Conservation (phyloP, 2,113 vertebrate species). For the Mystacornis crossleyi region DNA sequence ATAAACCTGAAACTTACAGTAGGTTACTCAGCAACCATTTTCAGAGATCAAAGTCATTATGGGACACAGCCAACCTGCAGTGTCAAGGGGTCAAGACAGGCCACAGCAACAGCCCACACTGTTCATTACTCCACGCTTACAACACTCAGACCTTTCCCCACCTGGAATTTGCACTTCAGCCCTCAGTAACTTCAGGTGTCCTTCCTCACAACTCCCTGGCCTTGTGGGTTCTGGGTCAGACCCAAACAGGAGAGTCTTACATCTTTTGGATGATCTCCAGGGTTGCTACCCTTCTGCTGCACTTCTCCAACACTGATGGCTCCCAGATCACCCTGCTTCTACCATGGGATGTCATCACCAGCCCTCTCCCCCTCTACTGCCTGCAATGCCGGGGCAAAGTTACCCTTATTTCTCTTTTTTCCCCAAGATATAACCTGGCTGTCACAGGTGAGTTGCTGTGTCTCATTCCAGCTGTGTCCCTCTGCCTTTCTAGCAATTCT, state of each 20-base stretch:
- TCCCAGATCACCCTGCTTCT: not conserved
- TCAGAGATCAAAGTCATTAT: not conserved
- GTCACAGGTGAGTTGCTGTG: not conserved
- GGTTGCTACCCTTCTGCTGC: not conserved
- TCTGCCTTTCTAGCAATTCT: not conserved
- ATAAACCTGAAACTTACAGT: not conserved
- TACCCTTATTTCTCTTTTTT: not conserved
- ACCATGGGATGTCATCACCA: not conserved
- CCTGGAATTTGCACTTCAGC: not conserved
- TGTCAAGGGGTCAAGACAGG: not conserved
- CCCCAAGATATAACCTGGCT: not conserved
- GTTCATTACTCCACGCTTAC: not conserved
- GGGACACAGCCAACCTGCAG: not conserved
- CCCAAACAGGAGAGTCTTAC: not conserved
- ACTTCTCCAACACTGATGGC: not conserved
- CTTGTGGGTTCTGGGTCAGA: not conserved
- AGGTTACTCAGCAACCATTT: not conserved
- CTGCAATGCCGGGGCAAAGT: not conserved
- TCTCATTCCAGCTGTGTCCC: not conserved
- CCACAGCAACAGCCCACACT: not conserved
- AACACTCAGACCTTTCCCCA: not conserved
- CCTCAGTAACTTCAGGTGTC: not conserved
- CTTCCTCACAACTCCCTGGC: not conserved
- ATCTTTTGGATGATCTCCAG: not conserved
- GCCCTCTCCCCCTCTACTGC: not conserved